These are phyloP conservation scores for Calliphora vomitoria DNA, from an alignment of 2,888 invertebrate species.

Conservation along the genomic window DNA sequence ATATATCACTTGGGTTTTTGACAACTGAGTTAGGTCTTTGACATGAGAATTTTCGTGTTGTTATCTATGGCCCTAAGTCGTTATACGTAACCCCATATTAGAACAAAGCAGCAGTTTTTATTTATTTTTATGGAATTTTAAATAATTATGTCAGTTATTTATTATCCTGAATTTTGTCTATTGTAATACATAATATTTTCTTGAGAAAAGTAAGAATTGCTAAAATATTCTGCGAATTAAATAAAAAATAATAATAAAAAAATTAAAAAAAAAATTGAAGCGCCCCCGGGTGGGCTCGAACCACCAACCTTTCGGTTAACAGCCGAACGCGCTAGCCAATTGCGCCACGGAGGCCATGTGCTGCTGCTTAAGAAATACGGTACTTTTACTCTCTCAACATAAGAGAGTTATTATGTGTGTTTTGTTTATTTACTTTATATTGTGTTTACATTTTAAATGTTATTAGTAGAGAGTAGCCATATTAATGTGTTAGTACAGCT, in stretches of 20 bases:
- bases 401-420: background rate
- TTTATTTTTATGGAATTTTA: no score
- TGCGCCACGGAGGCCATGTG: conserved; percentile 91
- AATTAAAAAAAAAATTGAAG: conserved; percentile 35
- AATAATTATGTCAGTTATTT: no score
- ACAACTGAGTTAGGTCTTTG: no score
- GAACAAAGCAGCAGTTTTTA: no score
- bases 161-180: no score
- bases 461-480: background rate
- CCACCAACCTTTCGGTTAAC: conserved; percentile 99
- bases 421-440: background rate
- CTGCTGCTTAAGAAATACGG: background rate
- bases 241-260: background rate
- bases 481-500: background rate
- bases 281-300: conserved; percentile 99
- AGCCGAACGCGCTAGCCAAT: conserved; percentile 99
- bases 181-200: no score
- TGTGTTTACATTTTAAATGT: background rate
- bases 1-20: no score
- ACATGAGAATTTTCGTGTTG: no score
- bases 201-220: no score
- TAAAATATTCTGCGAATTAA: background rate
- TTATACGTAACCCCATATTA: no score
- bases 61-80: no score
- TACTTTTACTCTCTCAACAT: background rate